A percentile compares a stretch with the other conserved stretches of the same genome.
phyloP scores from a whole-genome alignment of 2,113 vertebrate genomes.

The Gracilinanus agilis region DNA sequence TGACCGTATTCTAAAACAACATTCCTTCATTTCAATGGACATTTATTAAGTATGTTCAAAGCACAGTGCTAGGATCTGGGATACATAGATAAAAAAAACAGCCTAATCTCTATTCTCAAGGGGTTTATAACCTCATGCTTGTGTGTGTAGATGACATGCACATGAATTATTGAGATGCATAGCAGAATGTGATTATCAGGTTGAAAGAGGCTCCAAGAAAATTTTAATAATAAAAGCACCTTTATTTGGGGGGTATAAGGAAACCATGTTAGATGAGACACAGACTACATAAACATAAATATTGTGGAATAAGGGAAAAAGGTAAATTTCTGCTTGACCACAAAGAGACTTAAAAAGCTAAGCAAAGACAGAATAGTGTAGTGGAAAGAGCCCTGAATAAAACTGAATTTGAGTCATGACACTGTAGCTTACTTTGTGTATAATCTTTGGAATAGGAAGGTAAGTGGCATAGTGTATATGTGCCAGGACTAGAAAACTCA shows the following conservation, averaged over 20 bases:
- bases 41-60: not conserved
- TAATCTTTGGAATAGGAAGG: not conserved
- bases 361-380: not conserved
- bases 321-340: not conserved
- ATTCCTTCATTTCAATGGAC: not conserved
- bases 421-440: not conserved
- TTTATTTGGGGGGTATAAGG: not conserved
- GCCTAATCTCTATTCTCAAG: not conserved
- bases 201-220: not conserved
- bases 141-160: not conserved
- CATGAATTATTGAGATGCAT: not conserved
- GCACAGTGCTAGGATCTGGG: not conserved
- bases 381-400: not conserved
- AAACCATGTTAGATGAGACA: not conserved
- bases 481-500: too few relatives aligned
- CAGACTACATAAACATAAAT: not conserved
- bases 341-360: not conserved
- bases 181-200: not conserved
- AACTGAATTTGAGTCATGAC: not conserved
- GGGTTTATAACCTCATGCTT: not conserved
- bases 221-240: not conserved
- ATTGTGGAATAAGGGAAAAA: not conserved
- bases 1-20: not conserved
- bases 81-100: not conserved
- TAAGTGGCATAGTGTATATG: too few relatives aligned